These are phyloP conservation scores for Lucilia cuprina DNA, from an alignment of 1,140 invertebrate genomes.

Conservation along the genomic window DNA sequence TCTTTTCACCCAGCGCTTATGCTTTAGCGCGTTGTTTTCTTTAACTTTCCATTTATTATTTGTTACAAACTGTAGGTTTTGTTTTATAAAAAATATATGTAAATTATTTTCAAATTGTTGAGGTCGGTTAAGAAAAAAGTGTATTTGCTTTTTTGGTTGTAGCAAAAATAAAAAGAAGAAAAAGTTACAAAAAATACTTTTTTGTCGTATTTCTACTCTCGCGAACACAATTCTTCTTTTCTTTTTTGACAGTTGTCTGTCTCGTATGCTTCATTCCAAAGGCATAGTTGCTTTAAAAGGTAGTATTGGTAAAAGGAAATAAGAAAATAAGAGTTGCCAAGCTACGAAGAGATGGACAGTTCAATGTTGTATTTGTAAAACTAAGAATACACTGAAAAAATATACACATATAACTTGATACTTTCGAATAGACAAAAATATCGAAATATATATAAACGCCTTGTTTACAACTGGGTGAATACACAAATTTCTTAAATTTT, in stretches of 20 bases:
- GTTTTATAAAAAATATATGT: slow-evolving; percentile 27
- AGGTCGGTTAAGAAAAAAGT: slow-evolving; percentile 33
- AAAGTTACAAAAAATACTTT: slow-evolving; percentile 8
- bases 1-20: slow-evolving; percentile 9
- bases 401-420: background rate
- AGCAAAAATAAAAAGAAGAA: slow-evolving; percentile 10
- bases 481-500: no score
- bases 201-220: background rate
- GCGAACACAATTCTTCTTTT: slow-evolving; percentile 11
- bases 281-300: background rate
- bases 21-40: background rate
- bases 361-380: background rate
- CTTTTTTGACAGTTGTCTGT: slow-evolving; percentile 6
- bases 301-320: background rate
- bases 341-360: no score
- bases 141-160: slow-evolving; percentile 22
- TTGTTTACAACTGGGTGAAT: no score
- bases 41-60: background rate
- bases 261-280: background rate
- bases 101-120: slow-evolving; percentile 23
- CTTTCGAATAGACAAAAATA: no score
- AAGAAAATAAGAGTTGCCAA: background rate
- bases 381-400: background rate
- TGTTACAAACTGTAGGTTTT: background rate
- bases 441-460: no score